Conservation (phyloP, 1,140 invertebrate species). For the Drosophila sproati region DNA sequence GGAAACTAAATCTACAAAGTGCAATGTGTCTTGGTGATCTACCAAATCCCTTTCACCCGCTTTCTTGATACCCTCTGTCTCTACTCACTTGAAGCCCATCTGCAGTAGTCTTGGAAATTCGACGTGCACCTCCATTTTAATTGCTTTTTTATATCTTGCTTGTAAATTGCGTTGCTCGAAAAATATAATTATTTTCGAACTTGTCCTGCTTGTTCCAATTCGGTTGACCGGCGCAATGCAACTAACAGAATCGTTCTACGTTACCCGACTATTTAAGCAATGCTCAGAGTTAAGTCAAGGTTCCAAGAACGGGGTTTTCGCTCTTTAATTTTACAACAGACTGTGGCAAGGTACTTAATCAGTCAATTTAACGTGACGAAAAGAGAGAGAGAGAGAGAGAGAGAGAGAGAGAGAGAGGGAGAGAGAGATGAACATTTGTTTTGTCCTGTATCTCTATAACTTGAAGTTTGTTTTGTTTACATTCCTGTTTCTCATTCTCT, state of each 20-base stretch:
- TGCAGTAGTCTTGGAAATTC: constrained; percentile 55
- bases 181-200: neutral
- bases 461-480: too few species aligned
- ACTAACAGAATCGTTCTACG: constrained; percentile 14
- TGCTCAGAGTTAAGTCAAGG: neutral
- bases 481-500: too few species aligned
- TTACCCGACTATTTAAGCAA: constrained; percentile 24
- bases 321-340: too few species aligned
- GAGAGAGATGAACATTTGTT: too few species aligned
- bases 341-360: too few species aligned
- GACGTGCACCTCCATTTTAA: constrained; percentile 60
- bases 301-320: too few species aligned
- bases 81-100: constrained; percentile 62
- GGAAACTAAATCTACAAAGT: constrained; percentile 2
- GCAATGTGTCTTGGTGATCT: constrained; percentile 23
- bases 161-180: neutral
- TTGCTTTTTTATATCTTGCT: neutral
- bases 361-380: too few species aligned
- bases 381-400: too few species aligned
- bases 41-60: neutral
- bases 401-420: too few species aligned
- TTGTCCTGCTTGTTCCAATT: constrained; percentile 24
- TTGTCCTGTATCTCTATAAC: too few species aligned
- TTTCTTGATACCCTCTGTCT: neutral
- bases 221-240: constrained; percentile 19